phyloP scores from a whole-genome alignment of 2,797 vertebrate genomes.

The Gadopsis marmoratus region DNA sequence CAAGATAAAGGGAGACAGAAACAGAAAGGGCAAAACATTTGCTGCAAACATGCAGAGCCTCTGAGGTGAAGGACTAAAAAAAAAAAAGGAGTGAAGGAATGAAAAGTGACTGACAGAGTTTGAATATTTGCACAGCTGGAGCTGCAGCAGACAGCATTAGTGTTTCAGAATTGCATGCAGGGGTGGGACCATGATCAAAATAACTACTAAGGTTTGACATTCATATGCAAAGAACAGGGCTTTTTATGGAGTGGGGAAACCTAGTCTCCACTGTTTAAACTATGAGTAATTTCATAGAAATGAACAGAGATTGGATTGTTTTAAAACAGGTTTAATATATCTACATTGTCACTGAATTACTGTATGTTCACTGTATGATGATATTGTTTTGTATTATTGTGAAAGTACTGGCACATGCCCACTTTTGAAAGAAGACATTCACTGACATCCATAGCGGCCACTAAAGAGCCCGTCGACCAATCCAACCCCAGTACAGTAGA shows the following conservation, averaged over 20 bases:
- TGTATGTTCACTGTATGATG: neutral
- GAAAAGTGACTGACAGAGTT: neutral
- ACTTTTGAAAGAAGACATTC: neutral
- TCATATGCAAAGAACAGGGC: neutral
- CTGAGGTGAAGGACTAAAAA: neutral
- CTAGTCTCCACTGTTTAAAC: neutral
- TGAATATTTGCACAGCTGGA: neutral
- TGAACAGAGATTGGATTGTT: too few species aligned
- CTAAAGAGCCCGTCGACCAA: neutral
- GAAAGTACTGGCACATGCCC: neutral
- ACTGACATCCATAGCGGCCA: neutral
- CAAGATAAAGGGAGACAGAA: conserved; percentile 20
- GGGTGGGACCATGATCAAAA: conserved; percentile 1
- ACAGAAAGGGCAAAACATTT: conserved; percentile 16
- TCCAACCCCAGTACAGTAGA: neutral
- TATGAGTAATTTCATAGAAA: neutral
- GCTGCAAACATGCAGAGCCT: conserved; percentile 4
- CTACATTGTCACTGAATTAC: neutral
- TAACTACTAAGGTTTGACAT: conserved; percentile 9
- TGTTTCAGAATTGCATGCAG: neutral
- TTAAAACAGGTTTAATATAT: neutral
- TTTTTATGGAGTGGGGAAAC: neutral
- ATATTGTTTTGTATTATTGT: neutral
- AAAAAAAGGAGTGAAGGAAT: neutral
- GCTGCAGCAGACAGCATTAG: neutral